Conservation (phyloP, 2,113 vertebrate genomes). For the Amphiprion ocellaris region DNA sequence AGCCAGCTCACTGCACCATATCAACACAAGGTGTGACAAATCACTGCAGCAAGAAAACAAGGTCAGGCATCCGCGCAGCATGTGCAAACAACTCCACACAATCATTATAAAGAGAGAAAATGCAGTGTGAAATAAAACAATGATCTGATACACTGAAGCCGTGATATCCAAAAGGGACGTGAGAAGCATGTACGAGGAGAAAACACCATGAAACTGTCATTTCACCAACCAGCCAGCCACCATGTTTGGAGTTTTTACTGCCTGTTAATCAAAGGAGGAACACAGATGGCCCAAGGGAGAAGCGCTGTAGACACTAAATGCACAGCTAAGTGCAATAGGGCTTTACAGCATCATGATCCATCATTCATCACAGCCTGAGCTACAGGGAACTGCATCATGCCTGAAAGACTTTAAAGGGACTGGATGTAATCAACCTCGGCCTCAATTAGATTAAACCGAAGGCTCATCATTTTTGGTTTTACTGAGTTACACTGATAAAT, state of each 20-base stretch:
- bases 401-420: conserved; percentile 51
- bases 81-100: not conserved
- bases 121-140: conserved; percentile 59
- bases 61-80: conserved; percentile 51
- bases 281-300: conserved; percentile 66
- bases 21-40: conserved; percentile 64
- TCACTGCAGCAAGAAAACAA: conserved; percentile 55
- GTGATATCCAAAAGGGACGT: conserved; percentile 15
- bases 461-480: conserved; percentile 37
- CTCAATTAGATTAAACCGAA: conserved; percentile 55
- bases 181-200: not conserved
- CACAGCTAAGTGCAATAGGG: conserved; percentile 68
- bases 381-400: conserved; percentile 45
- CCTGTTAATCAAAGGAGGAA: conserved; percentile 73
- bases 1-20: conserved; percentile 62
- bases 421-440: conserved; percentile 42
- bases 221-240: conserved; percentile 47
- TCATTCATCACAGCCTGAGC: conserved; percentile 62
- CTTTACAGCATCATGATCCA: conserved; percentile 67
- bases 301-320: conserved; percentile 67
- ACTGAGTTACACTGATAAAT: conserved; percentile 30
- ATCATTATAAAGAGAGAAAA: conserved; percentile 47
- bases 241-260: conserved; percentile 62
- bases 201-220: conserved; percentile 59
- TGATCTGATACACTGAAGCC: conserved; percentile 43